Base-by-base conservation (phyloP, 2,888 invertebrate genomes). In the Hirtodrosophila trivittata region DNA sequence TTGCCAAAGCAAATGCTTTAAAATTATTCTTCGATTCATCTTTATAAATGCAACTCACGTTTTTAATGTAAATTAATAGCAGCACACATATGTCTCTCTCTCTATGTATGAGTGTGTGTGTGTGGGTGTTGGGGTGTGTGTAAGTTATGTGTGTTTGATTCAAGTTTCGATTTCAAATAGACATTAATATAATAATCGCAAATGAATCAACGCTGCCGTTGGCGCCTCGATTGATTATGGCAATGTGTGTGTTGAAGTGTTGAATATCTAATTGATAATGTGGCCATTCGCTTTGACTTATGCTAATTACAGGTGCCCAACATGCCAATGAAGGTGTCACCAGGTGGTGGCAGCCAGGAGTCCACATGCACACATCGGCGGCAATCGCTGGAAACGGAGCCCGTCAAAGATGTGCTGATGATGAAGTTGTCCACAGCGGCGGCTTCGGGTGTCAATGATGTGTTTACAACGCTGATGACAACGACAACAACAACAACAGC, bases 261-360 rank as follows among this genome's bases (percentile, higher is more conserved):
- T 62, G 26, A 59, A 54, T 66, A 21, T 59, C 39, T 33, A 60
- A 65, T 70, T 50, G 39, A 35, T 55, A 67, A 67, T 66, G 42
- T 59, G 33, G 4, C 52, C 69, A 70, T 77, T 76, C 52, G 50
- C 3, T 5, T 49, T 72, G 58, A 51, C 42, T 69, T 65, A 45
- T 43, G 46, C 52, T 54, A 66, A 68, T 75, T 88, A 33, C 86
- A 91, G 90, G 90, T 91, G 89, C 91, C 90, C 88, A 91, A 90
- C 77, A 86, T 88, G 84, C 88, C 86, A 77, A 76, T 90, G 75
- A 88, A 89, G 66, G 39, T 63, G 63, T 30, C 66, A 12, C 30
- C 57, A 8, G 52, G 30, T 10, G 32, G 18, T 21, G 18, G 33
- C 47, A n/a, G 45, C 28, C 71, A 56, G 38, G 60, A 60, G 13